Evolutionary conservation across 2,888 invertebrate species (phyloP).

Genomic region (Endotricha flammealis): DNA sequence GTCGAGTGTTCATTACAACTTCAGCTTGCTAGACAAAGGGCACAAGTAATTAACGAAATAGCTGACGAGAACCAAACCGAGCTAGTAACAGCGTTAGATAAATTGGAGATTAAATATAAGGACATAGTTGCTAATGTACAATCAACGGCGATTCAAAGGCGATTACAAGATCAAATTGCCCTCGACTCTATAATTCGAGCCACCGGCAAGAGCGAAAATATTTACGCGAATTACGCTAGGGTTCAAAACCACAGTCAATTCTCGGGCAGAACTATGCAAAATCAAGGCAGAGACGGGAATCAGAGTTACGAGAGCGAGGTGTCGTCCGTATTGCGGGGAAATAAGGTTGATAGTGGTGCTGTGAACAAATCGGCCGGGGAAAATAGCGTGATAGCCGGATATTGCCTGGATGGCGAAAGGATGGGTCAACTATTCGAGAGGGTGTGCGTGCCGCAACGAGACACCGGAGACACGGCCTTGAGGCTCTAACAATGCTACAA

Average conservation of each 20-base stretch:
- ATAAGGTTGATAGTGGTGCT: slow-evolving; percentile 38
- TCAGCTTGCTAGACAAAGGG: slow-evolving; percentile 54
- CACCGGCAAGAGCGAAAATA: slow-evolving; percentile 34
- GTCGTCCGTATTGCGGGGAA: slow-evolving; percentile 35
- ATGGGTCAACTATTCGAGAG: slow-evolving; percentile 58
- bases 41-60: slow-evolving; percentile 52
- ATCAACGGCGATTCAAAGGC: slow-evolving; percentile 60
- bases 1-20: slow-evolving; percentile 57
- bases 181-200: slow-evolving; percentile 57
- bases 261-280: slow-evolving; percentile 32
- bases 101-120: slow-evolving; percentile 63
- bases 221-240: slow-evolving; percentile 17
- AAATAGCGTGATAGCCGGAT: slow-evolving; percentile 40
- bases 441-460: slow-evolving; percentile 59
- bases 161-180: slow-evolving; percentile 60
- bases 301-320: slow-evolving; percentile 41
- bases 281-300: slow-evolving; percentile 32
- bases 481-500: slow-evolving; percentile 24
- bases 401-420: slow-evolving; percentile 53
- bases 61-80: slow-evolving; percentile 54
- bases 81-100: slow-evolving; percentile 45
- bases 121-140: slow-evolving; percentile 64
- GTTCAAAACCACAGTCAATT: slow-evolving; percentile 30
- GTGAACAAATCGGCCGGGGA: slow-evolving; percentile 45
- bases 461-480: slow-evolving; percentile 33